Evolutionary conservation across 2,113 vertebrate genomes (phyloP), one percentile per base, ranked within the genome.

Genomic region (Vulpes vulpes): DNA sequence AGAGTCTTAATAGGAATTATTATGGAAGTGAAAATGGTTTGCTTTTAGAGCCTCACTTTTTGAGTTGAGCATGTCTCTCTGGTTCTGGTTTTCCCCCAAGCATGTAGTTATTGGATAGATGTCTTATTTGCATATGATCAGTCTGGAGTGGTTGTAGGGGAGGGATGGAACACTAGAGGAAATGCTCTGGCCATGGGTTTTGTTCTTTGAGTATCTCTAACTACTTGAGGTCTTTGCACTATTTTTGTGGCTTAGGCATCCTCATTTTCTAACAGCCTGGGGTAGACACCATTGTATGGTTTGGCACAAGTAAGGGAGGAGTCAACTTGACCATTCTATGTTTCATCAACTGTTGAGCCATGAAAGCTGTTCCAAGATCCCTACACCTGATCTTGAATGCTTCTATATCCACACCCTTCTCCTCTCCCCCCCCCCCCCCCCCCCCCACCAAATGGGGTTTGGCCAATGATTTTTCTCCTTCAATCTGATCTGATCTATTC

Each of bases 241-340:
- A 32, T 62, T 88, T 79, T 71, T 84, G 16, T 55, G 71, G 65
- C 12, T 10, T 71, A 9, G 55, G 38, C n/a, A 0, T 8, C 22
- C 17, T 43, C 11, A 4, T 25, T 43, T 20, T 32, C 78, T 38
- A 12, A 8, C 2, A 19, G 59, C 55, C 30, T 17, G 4, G 88
- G 30, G 69, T 8, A 5, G 43, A 55, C 0, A 2, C 27, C 8
- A 0, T 8, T 32, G 43, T n/a, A 12, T 6, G 30, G 2, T 30
- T 73, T 71, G 49, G 55, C 30, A 16, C 55, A 43, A 20, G 12
- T 11, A 10, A 35, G n/a, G 60, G 38, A 82, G 32, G 35, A 9
- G 15, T n/a, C 38, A 2, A 2, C 11, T 57, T 11, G 57, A 8
- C 32, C 11, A 0, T 30, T 73, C 60, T 1, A 0, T 17, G 79